Evolutionary conservation across 2,113 vertebrate species (phyloP), one percentile per base, ranked within the genome.

Genomic region (Vombatus ursinus): DNA sequence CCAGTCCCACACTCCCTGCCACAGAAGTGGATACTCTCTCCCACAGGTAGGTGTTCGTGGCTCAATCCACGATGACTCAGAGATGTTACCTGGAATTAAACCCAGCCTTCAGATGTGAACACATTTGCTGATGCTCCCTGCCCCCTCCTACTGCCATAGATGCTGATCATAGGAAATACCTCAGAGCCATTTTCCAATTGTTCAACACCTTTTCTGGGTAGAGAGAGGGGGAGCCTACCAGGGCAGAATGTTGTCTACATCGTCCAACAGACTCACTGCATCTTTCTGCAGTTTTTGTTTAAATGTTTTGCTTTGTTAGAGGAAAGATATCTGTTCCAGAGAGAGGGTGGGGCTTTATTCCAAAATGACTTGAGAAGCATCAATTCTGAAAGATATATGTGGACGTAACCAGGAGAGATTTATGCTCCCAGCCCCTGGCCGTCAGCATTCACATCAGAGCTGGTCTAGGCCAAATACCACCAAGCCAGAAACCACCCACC

Each of bases 381-480:
- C 89, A 96, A 44, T 44, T n/a, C 68, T 44, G 68, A 84, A 96
- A 54, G 31, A 47, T 95, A 97, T 97, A 94, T 96, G 89, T 96
- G 89, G 92, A 97, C 98, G 96, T 96, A 98, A 95, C 90, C 26
- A 96, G 96, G 98, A 97, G 94, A 95, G 96, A 98, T 95, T 96
- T 94, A 95, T 54, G 57, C 95, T 98, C 96, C 97, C 57, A 98
- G 95, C 50, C 98, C 94, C 61, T 97, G 94, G 96, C 98, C 92
- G 96, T 98, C 95, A 98, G 89, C 97, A 97, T 97, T 98, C 94
- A 91, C 97, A 95, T 98, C 96, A 94, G 91, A 98, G 98, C 96
- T 98, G 98, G 98, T 98, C 96, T 97, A 92, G 98, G 98, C 98
- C 98, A 98, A 98, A 93, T 94, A 97, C 90, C 92, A 98, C 96